Base-by-base conservation (phyloP, 92 coral and sea anemone species). In the Siderastrea radians region DNA sequence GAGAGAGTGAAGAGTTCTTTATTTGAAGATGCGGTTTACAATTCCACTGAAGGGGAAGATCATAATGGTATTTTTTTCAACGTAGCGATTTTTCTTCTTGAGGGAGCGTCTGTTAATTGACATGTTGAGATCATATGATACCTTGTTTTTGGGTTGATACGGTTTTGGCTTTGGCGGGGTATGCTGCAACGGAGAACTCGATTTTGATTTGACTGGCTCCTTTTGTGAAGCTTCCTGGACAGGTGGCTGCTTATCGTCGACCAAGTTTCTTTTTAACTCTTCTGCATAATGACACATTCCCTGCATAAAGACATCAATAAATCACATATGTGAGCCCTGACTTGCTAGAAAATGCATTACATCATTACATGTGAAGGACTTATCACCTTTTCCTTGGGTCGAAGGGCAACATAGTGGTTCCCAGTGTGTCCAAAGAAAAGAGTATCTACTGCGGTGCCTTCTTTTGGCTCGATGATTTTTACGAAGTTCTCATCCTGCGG, bases 371-470 rank as follows among this genome's bases (percentile, higher is more conserved):
- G 72, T 68, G 72, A 68, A 68, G 72, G 72, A 26, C 72, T 43
- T 68, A 68, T 43, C 49, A 47, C 78, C 78, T 46, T 78, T 78
- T 78, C 58, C 83, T 14, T 78, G 83, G 70, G 54, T 49, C 59
- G 46, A 2, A 84, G 51, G 52, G 82, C 88, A 53, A 84, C 57
- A 63, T 84, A 84, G 82, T 84, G 88, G 51, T 66, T 4, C 1
- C 80, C 88, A 74, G 72, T 66, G 88, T 84, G 81, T 74, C 88
- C 88, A 63, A 84, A 84, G 81, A 6, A 84, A 38, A 84, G 81
- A 51, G 74, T 84, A 17, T 38, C 81, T 9, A 73, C 64, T 57
- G 88, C 1, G 81, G 88, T 10, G 47, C 88, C 81, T 26, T 19
- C 49, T 14, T 84, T 3, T 10, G 88, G 81, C 78, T 84, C 82